These are phyloP conservation scores for Drosophila ustulata DNA, from an alignment of 2,888 invertebrate species.

Conservation along the genomic window DNA sequence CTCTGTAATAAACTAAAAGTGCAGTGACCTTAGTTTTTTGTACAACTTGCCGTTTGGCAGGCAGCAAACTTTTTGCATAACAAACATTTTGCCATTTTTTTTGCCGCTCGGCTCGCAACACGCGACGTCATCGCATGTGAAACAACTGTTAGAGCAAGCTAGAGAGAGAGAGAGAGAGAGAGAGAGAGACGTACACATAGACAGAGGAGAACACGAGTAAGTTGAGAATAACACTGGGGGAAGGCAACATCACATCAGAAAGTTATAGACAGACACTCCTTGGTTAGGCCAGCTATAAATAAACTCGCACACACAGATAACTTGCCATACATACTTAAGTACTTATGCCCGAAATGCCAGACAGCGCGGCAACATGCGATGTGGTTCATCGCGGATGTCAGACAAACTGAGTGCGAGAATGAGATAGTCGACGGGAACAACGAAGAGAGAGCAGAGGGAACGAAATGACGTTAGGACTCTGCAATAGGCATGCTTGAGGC, in stretches of 20 bases:
- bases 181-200: constrained; percentile 17
- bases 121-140: constrained; percentile 72
- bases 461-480: background rate
- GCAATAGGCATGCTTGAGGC: constrained; percentile 7
- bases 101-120: constrained; percentile 39
- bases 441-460: constrained; percentile 1
- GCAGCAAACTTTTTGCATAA: constrained; percentile 73
- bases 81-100: constrained; percentile 53
- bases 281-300: constrained; percentile 63
- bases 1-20: constrained; percentile 57
- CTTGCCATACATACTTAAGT: constrained; percentile 34
- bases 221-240: background rate
- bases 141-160: constrained; percentile 42
- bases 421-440: constrained; percentile 9
- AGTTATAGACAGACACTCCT: constrained; percentile 43
- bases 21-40: constrained; percentile 72
- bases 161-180: constrained; percentile 14
- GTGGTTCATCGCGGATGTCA: constrained; percentile 54
- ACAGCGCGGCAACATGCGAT: constrained; percentile 79
- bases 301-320: constrained; percentile 42
- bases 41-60: constrained; percentile 35
- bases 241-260: constrained; percentile 17
- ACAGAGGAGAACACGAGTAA: background rate
- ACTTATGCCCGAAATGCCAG: constrained; percentile 63
- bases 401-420: constrained; percentile 33